Evolutionary conservation across 2,113 vertebrate species (phyloP).

Genomic region (Rattus rattus): DNA sequence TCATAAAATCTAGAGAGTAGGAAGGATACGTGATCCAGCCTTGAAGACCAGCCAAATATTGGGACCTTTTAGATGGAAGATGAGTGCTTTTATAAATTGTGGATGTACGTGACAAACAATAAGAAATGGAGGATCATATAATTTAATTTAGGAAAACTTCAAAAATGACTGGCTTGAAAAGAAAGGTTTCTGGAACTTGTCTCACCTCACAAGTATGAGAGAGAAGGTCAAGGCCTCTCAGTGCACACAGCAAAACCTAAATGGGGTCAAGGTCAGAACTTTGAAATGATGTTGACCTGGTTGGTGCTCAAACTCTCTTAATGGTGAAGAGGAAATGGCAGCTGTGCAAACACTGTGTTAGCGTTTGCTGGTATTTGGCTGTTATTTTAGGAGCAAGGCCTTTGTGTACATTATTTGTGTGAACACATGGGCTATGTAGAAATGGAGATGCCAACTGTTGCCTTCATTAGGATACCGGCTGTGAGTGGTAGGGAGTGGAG

Average conservation of each 20-base stretch:
- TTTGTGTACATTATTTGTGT: not conserved
- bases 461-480: not conserved
- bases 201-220: not conserved
- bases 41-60: not conserved
- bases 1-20: not conserved
- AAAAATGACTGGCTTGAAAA: not conserved
- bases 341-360: not conserved
- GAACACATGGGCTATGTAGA: not conserved
- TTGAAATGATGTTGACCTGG: fast-evolving
- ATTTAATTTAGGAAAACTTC: not conserved
- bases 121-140: not conserved
- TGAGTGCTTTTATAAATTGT: not conserved
- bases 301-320: not conserved
- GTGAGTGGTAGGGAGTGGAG: not conserved
- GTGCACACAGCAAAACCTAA: not conserved
- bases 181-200: not conserved
- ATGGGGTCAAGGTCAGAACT: not conserved
- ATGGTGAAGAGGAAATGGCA: not conserved
- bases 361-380: not conserved
- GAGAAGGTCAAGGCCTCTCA: not conserved
- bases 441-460: not conserved
- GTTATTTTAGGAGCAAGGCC: not conserved
- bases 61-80: not conserved
- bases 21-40: not conserved
- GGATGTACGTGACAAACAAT: not conserved